Conservation (phyloP, 2,113 vertebrate species). For the Blennius ocellaris region DNA sequence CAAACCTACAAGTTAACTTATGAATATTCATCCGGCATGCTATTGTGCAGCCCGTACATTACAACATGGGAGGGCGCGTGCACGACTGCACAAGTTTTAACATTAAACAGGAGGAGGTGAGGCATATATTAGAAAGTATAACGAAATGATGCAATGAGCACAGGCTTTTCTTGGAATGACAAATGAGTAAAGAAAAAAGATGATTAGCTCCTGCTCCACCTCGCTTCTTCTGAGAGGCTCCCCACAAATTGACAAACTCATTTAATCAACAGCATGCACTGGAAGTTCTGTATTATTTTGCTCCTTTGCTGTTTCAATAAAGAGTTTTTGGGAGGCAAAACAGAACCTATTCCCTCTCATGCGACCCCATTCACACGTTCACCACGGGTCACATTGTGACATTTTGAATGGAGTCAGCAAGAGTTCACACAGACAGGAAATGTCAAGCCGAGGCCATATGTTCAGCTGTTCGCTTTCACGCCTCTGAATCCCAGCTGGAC, state of each 20-base stretch:
- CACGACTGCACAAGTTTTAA: slow-evolving; percentile 6
- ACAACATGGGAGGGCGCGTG: not conserved
- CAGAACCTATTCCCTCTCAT: slow-evolving; percentile 37
- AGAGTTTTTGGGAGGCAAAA: slow-evolving; percentile 9
- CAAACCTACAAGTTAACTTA: slow-evolving; percentile 45
- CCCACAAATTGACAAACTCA: not conserved
- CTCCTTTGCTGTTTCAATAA: not conserved
- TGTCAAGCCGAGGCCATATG: slow-evolving; percentile 68
- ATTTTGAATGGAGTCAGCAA: slow-evolving; percentile 66
- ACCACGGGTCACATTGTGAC: slow-evolving; percentile 47
- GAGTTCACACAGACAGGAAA: slow-evolving; percentile 70
- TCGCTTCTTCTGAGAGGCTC: not conserved
- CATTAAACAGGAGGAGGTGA: slow-evolving; percentile 10
- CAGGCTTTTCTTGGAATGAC: not conserved
- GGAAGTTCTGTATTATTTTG: slow-evolving; percentile 27
- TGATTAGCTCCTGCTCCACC: slow-evolving; percentile 8
- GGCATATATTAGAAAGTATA: not conserved
- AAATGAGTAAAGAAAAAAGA: slow-evolving; percentile 1
- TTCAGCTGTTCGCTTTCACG: slow-evolving; percentile 47
- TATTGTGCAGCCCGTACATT: slow-evolving; percentile 31
- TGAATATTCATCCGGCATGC: slow-evolving; percentile 61
- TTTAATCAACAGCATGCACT: slow-evolving; percentile 4
- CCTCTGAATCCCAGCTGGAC: slow-evolving; percentile 54
- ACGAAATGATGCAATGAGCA: slow-evolving; percentile 24
- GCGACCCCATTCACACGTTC: slow-evolving; percentile 30